Evolutionary conservation across 2,113 vertebrate genomes (phyloP).

Genomic region (Taurulus bubalis): DNA sequence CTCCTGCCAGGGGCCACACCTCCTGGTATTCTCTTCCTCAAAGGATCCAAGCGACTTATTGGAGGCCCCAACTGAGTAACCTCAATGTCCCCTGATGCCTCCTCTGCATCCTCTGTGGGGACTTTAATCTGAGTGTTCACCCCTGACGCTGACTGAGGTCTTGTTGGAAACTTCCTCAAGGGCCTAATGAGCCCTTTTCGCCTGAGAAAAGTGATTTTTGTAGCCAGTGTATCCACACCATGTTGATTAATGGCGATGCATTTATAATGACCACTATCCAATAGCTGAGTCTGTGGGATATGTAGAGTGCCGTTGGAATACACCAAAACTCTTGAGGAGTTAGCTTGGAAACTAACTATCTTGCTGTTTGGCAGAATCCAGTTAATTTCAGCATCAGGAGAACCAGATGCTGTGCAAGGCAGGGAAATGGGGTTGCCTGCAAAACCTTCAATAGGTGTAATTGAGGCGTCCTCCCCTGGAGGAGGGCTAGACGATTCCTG

Average conservation of each 20-base stretch:
- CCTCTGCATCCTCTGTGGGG: conserved; percentile 72
- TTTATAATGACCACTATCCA: conserved; percentile 88
- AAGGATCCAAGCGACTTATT: neutral
- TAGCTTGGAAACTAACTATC: conserved; percentile 76
- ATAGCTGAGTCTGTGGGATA: conserved; percentile 78
- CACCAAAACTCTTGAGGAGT: conserved; percentile 79
- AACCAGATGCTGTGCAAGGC: conserved; percentile 81
- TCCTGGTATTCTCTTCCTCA: conserved; percentile 45
- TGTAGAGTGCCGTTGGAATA: conserved; percentile 84
- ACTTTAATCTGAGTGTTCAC: conserved; percentile 74
- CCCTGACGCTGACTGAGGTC: conserved; percentile 81
- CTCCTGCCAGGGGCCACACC: conserved; percentile 34
- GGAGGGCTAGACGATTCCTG: conserved; percentile 78
- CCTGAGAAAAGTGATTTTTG: conserved; percentile 80
- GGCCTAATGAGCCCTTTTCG: conserved; percentile 68
- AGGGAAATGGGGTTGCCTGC: conserved; percentile 80
- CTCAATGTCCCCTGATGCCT: conserved; percentile 83
- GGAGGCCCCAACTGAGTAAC: conserved; percentile 33
- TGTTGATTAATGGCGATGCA: conserved; percentile 90
- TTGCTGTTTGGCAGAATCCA: conserved; percentile 89
- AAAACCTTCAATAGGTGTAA: conserved; percentile 69
- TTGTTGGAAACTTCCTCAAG: conserved; percentile 77
- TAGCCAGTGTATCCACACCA: conserved; percentile 84
- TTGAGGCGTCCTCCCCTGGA: conserved; percentile 59
- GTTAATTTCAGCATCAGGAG: conserved; percentile 87